Evolutionary conservation across 1,140 invertebrate species (phyloP), one percentile per base, ranked within the genome.

Genomic region (Drosophila kurseongensis): DNA sequence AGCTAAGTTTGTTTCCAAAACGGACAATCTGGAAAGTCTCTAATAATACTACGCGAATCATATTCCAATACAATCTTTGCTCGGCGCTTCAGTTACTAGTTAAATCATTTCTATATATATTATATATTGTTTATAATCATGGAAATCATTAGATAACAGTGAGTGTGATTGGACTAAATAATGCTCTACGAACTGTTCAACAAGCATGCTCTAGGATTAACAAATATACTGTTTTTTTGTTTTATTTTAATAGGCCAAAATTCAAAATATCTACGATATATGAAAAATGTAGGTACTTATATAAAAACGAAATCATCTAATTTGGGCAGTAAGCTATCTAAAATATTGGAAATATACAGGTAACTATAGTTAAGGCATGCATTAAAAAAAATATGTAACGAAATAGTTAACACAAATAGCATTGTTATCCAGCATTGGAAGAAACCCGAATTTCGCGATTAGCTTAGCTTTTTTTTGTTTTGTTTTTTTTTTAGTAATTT

Each of bases 61-160:
- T 80, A 74, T 84, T 89, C 84, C 84, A 88, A 88, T 88, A 88
- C 83, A 83, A 83, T 80, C 72, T 58, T 88, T 78, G 48, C 29
- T 73, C 73, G 65, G 47, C 67, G 45, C 61, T 80, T 80, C 67
- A 56, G 42, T 45, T 72, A 75, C 32, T 14, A 60, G 36, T 51
- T 55, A 48, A 60, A 61, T 61, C 56, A 52, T n/a, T 35, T 75
- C 40, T 57, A 75, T 18, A 38, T 23, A 40, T 38, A 51, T 40
- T 23, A 23, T 48, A 27, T 44, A 32, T 71, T 42, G 18, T 27
- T 50, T 56, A 71, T 7, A 48, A 29, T 50, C 65, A 72, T 71
- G 66, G 23, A 72, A 72, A 72, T 71, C 36, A 71, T 71, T 72
- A 12, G 52, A 16, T 71, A 72, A 71, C 36, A 54, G 68, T 72